Percentiles rank a stretch among this genome's conserved stretches.
These are phyloP conservation scores for Ellobius talpinus DNA, from an alignment of 2,113 vertebrate species.

Conservation along the genomic window DNA sequence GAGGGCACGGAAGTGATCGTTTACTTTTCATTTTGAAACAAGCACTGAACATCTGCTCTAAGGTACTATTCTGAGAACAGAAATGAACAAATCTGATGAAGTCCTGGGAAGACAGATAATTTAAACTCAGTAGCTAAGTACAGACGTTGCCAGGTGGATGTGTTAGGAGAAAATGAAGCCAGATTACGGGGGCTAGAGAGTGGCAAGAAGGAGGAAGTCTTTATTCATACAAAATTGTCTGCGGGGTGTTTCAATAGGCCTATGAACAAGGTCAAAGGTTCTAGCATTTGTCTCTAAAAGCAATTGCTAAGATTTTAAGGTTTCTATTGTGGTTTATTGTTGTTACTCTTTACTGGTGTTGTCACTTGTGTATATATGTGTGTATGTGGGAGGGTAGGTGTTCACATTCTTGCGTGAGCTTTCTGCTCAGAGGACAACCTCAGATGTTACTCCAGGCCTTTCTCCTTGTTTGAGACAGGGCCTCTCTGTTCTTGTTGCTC, in stretches of 20 bases:
- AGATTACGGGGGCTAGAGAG: background rate
- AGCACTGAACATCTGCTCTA: background rate
- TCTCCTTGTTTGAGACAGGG: background rate
- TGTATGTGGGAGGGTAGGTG: background rate
- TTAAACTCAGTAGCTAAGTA: background rate
- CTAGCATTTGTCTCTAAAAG: background rate
- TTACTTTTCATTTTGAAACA: background rate
- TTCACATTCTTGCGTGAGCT: background rate
- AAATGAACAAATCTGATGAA: background rate
- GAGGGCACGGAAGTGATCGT: background rate
- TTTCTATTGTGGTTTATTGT: background rate
- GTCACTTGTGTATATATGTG: background rate
- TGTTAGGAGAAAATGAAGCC: background rate
- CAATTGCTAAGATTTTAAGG: background rate
- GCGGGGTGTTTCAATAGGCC: background rate
- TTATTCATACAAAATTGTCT: background rate
- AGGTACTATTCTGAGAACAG: background rate
- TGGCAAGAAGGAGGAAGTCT: background rate
- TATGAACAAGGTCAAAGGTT: background rate
- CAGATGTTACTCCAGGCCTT: background rate
- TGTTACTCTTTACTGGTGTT: background rate
- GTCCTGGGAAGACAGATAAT: background rate
- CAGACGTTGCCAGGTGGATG: background rate
- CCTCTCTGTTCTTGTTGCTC: background rate
- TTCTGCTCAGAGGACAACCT: background rate